Evolutionary conservation across 37 sponge, comb jelly and placozoan genomes (phyloP).

Genomic region (Bolinopsis microptera): DNA sequence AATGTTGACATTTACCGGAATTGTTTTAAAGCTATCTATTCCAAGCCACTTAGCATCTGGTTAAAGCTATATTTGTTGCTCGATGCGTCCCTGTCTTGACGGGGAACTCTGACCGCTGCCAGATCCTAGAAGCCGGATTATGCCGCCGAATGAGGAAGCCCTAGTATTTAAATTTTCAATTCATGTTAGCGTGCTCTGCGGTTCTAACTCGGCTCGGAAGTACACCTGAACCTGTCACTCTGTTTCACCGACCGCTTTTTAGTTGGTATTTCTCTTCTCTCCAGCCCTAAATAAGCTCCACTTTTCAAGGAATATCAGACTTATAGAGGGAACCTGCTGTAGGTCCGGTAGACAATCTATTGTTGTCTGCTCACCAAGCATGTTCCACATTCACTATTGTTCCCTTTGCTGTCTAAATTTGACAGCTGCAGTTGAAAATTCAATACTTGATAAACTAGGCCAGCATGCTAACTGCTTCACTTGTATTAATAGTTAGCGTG

Average conservation of each 20-base stretch:
- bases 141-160: not conserved
- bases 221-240: not conserved
- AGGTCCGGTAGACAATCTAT: not conserved
- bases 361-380: not conserved
- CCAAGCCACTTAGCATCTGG: not conserved
- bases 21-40: not conserved
- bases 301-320: no score
- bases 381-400: not conserved
- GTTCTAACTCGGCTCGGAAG: not conserved
- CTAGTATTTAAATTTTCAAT: not conserved
- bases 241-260: not conserved
- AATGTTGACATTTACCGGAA: not conserved
- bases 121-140: not conserved
- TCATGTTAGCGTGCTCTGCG: not conserved
- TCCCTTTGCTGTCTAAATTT: not conserved
- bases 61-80: not conserved
- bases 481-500: not conserved
- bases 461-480: not conserved
- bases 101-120: not conserved
- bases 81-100: not conserved
- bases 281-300: no score
- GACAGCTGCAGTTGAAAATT: no score
- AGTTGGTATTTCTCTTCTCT: not conserved
- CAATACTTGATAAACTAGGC: not conserved
- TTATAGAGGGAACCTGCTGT: no score